Conservation (phyloP, 2,888 invertebrate species). For the Panorpa germanica region DNA sequence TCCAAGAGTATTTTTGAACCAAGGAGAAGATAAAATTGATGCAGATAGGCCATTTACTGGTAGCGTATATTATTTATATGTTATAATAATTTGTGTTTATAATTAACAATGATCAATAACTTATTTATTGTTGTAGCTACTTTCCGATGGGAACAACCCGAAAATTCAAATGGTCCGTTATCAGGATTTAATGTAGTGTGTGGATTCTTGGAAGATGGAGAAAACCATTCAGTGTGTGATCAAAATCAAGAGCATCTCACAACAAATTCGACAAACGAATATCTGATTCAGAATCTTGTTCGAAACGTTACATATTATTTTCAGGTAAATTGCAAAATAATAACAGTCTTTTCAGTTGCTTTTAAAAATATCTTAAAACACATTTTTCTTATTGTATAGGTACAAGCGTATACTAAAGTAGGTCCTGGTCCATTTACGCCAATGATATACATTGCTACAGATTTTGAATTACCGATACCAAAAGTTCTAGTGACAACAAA, state of each 20-base stretch:
- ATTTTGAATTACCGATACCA: conserved; percentile 59
- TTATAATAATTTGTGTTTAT: neutral
- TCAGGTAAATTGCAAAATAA: conserved; percentile 25
- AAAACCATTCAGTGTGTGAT: conserved; percentile 31
- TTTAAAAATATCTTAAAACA: conserved; percentile 12
- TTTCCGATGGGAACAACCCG: conserved; percentile 67
- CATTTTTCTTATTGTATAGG: conserved; percentile 27
- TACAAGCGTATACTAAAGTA: conserved; percentile 61
- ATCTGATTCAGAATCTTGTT: conserved; percentile 32
- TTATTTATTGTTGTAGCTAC: conserved; percentile 31
- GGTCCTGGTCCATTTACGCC: conserved; percentile 56
- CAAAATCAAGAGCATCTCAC: conserved; percentile 14
- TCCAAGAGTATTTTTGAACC: conserved; percentile 53
- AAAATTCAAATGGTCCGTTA: conserved; percentile 52
- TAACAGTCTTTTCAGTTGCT: conserved; percentile 1
- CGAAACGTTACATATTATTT: conserved; percentile 47
- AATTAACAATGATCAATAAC: neutral
- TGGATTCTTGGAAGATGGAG: conserved; percentile 33
- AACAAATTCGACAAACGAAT: conserved; percentile 23
- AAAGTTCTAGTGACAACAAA: conserved; percentile 52
- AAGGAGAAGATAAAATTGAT: conserved; percentile 21
- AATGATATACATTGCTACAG: conserved; percentile 42
- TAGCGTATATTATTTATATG: neutral
- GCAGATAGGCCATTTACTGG: too few relatives aligned
- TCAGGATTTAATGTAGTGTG: conserved; percentile 52